Percentiles rank a stretch among this genome's conserved stretches.
phyloP scores from a whole-genome alignment of 2,113 vertebrate species.

The Amblyornis subalaris region DNA sequence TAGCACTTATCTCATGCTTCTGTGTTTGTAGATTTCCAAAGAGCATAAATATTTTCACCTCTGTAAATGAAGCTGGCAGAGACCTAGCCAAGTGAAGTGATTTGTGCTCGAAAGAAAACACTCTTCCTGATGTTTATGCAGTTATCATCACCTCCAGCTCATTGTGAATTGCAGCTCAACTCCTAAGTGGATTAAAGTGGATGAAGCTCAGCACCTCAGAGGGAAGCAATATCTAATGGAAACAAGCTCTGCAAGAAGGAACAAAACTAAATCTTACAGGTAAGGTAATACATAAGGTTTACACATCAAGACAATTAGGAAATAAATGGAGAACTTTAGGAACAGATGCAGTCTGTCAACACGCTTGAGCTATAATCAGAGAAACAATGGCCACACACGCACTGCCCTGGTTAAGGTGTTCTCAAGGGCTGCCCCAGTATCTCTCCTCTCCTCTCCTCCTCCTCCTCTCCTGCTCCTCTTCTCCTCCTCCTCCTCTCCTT shows the following conservation, averaged over 20 bases:
- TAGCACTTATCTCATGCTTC: not conserved
- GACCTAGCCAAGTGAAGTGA: not conserved
- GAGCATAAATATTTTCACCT: conserved; percentile 25
- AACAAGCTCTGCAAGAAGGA: not conserved
- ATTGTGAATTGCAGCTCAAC: not conserved
- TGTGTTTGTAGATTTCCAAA: not conserved
- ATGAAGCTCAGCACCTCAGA: not conserved
- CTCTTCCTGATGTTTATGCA: not conserved
- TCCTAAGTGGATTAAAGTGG: not conserved
- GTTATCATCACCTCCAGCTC: not conserved
- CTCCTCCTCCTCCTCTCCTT: no score
- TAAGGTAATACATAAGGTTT: not conserved
- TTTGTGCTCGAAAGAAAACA: conserved; percentile 1
- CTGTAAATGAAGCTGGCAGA: not conserved
- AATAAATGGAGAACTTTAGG: not conserved
- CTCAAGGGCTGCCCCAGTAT: not conserved
- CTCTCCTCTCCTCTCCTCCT: no score
- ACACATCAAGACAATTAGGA: not conserved
- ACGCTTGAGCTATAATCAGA: not conserved
- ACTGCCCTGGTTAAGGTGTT: not conserved
- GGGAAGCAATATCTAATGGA: not conserved
- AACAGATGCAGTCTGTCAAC: not conserved
- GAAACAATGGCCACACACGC: not conserved
- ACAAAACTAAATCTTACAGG: not conserved
- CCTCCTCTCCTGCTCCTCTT: no score